Base-by-base conservation (phyloP, 2,113 vertebrate species). In the Vireo altiloquus region DNA sequence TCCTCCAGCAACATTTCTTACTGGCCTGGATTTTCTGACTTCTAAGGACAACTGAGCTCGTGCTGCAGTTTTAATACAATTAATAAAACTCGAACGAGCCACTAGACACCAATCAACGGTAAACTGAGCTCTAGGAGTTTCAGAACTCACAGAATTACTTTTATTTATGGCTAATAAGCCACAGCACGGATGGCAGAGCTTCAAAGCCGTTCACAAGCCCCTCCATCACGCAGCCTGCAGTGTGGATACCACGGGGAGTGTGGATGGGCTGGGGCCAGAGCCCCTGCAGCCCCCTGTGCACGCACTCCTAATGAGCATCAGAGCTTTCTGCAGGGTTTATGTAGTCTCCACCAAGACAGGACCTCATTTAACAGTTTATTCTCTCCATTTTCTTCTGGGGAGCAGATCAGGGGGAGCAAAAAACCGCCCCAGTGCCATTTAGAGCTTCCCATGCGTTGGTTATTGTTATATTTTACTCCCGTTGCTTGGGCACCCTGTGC, bases 41-140 rank as follows among this genome's bases (percentile, higher is more conserved):
- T 31, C 60, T 40, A 47, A 90, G 68, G 10, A 46, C 30, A 10
- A 11, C 53, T 19, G 61, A 83, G 68, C 44, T 91, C 60, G 19
- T 2, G 30, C 80, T 75, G 50, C 8, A 90, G 56, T 53, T 91
- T 94, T 91, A 93, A 78, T n/a, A 50, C 83, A 91, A 96, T 96
- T 95, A 96, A 93, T 97, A 95, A 96, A 94, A 93, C 72, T 49
- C 42, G 52, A 94, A 88, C 2, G 10, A 96, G 94, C 86, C 96
- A 87, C 95, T 4, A 94, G 96, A 59, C 89, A 89, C 94, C 60
- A 87, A 74, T 97, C 89, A 93, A 70, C 1, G 2, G 91, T 81
- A 95, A 94, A 54, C 47, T 63, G 94, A 92, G 68, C 92, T 75
- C 89, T 4, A 68, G 80, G 60, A 87, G 86, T 35, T 78, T 87